phyloP scores from a whole-genome alignment of 1,140 invertebrate genomes.

The Drosophila mauritiana region DNA sequence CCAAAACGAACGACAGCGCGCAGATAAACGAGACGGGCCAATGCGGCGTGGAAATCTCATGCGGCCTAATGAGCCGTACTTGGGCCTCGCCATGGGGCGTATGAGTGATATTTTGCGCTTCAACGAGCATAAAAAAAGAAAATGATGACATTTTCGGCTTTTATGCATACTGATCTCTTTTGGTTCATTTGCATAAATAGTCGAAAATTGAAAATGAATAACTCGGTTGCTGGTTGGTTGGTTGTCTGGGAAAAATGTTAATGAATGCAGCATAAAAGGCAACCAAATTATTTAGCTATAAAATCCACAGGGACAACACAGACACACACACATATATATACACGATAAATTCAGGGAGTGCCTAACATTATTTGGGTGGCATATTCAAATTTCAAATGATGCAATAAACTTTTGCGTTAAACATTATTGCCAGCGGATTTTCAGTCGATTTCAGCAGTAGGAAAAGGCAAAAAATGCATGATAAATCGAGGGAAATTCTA shows the following conservation, averaged over 20 bases:
- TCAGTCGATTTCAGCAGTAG: slow-evolving; percentile 31
- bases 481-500: slow-evolving; percentile 76
- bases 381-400: slow-evolving; percentile 68
- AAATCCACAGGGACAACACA: slow-evolving; percentile 40
- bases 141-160: slow-evolving; percentile 75
- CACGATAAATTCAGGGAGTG: slow-evolving; percentile 30
- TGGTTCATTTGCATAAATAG: slow-evolving; percentile 76
- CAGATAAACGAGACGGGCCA: slow-evolving; percentile 26
- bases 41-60: slow-evolving; percentile 42
- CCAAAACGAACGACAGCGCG: slow-evolving; percentile 8
- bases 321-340: neutral
- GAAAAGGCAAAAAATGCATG: slow-evolving; percentile 44
- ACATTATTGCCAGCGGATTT: slow-evolving; percentile 31
- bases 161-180: slow-evolving; percentile 67
- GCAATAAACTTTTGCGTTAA: slow-evolving; percentile 63
- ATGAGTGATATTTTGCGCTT: slow-evolving; percentile 79
- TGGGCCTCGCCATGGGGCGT: slow-evolving; percentile 63
- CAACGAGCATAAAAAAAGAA: slow-evolving; percentile 47
- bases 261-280: slow-evolving; percentile 67
- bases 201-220: slow-evolving; percentile 82
- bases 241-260: slow-evolving; percentile 59
- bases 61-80: slow-evolving; percentile 70
- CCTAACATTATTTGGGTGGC: slow-evolving; percentile 54
- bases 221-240: slow-evolving; percentile 31
- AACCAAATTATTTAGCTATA: slow-evolving; percentile 66